Base-by-base conservation (phyloP, 30 jellyfish, hydroid and myxozoan genomes). In the Hydractinia echinata region DNA sequence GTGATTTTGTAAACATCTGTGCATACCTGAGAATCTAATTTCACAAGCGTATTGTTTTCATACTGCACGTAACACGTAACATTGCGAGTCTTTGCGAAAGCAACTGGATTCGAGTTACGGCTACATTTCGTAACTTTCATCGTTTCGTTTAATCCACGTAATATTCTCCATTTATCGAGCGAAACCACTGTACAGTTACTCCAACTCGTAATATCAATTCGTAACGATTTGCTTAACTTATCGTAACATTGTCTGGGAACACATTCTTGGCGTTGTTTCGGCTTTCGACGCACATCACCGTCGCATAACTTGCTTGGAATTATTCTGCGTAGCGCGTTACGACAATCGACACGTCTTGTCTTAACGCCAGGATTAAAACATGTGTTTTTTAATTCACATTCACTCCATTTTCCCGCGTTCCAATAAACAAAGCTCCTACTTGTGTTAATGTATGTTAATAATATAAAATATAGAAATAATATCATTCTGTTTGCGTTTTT, bases 41-140 rank as follows among this genome's bases (percentile, higher is more conserved):
- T 51, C 19, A 64, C 4, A 64, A 44, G 74, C 4, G 51, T 51
- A 64, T n/a, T n/a, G 74, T 51, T 64, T 64, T n/a, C 19, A 13
- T 64, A 64, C 51, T 64, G 51, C 39, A 64, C 39, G 18, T 64
- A 13, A 64, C 39, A 64, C 39, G 51, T 64, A 7, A 7, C 19
- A 64, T 51, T 44, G 39, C 74, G 74, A n/a, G 74, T n/a, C 39
- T 64, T 64, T n/a, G 74, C 74, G 39, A 64, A 64, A 7, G 39
- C 19, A 64, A 64, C 74, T 8, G 39, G 74, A 64, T 64, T 64
- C 7, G 74, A 11, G 69, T 58, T 64, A 64, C 19, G 19, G 16
- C 74, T 64, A 51, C 8, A 44, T n/a, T 64, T 64, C 19, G 19
- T 7, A 64, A 1, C 51, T 64, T 13, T 7, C 39, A n/a, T 44